These are phyloP conservation scores for Philypnodon macrostomus DNA, from an alignment of 2,797 vertebrate genomes.

Conservation along the genomic window DNA sequence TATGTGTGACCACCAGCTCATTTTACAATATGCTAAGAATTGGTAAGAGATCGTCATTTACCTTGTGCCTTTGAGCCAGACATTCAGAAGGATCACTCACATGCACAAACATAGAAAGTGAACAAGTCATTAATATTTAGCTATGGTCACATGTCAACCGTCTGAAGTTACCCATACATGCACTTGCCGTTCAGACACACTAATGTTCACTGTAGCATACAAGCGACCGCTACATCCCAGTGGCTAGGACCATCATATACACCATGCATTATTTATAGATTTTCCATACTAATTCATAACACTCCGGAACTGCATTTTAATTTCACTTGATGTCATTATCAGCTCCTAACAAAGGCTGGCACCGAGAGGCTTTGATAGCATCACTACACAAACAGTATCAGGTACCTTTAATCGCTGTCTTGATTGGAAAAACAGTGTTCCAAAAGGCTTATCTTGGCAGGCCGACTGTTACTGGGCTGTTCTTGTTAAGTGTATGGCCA, in stretches of 20 bases:
- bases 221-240: constrained; percentile 10
- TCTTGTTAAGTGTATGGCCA: constrained; percentile 23
- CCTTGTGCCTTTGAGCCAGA: background rate
- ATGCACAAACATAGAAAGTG: background rate
- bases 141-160: background rate
- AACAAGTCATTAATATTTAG: constrained; percentile 5
- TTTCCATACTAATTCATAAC: constrained; percentile 50
- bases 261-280: constrained; percentile 57
- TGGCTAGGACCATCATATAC: constrained; percentile 21
- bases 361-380: constrained; percentile 5
- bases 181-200: constrained; percentile 7
- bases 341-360: background rate
- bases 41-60: too few species aligned
- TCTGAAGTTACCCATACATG: constrained; percentile 8
- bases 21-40: too few species aligned
- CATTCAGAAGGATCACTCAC: too few species aligned
- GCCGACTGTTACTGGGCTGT: constrained; percentile 4
- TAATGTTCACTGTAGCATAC: constrained; percentile 21
- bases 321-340: background rate
- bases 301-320: background rate
- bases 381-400: constrained; percentile 2
- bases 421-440: background rate
- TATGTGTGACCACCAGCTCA: too few species aligned
- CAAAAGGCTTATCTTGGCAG: constrained; percentile 2
- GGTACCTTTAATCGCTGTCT: background rate